Conservation (phyloP, 2,888 invertebrate species). For the Drosophila austrosaltans region DNA sequence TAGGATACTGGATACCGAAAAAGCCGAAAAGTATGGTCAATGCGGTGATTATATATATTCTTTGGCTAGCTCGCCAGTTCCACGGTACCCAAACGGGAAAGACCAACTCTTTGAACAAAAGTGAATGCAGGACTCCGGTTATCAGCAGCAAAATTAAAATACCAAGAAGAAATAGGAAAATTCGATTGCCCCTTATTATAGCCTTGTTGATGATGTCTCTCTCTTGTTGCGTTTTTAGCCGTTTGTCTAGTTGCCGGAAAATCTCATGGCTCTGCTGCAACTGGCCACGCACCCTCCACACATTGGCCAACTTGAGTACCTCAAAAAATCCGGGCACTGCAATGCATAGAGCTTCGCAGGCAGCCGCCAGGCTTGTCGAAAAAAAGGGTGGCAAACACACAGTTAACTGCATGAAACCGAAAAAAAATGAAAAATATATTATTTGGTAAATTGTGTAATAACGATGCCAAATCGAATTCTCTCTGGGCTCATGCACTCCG, state of each 20-base stretch:
- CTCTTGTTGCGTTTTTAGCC: constrained; percentile 56
- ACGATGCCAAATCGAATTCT: too few relatives aligned
- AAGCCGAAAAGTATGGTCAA: constrained; percentile 45
- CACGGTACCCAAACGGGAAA: constrained; percentile 78
- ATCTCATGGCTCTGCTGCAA: constrained; percentile 55
- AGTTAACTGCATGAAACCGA: constrained; percentile 49
- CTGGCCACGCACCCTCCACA: constrained; percentile 48
- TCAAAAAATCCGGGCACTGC: constrained; percentile 53
- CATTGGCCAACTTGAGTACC: constrained; percentile 68
- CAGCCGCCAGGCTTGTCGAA: constrained; percentile 55
- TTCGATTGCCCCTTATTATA: constrained; percentile 33
- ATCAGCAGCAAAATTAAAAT: constrained; percentile 33
- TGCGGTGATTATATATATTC: constrained; percentile 19
- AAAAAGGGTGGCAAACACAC: constrained; percentile 54
- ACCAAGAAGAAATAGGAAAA: constrained; percentile 37
- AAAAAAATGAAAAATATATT: constrained; percentile 38
- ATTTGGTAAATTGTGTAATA: too few relatives aligned
- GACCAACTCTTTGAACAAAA: constrained; percentile 54
- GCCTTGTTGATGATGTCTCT: constrained; percentile 42
- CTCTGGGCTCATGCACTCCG: too few relatives aligned
- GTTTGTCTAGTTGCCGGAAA: constrained; percentile 65
- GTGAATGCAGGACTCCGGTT: background rate
- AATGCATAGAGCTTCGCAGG: constrained; percentile 70
- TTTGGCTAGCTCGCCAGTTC: constrained; percentile 58
- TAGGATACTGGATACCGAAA: constrained; percentile 71